A percentile compares a stretch with the other conserved stretches of the same genome.
These are phyloP conservation scores for Ernsta delagoae DNA, from an alignment of 2,888 invertebrate genomes.

Conservation along the genomic window DNA sequence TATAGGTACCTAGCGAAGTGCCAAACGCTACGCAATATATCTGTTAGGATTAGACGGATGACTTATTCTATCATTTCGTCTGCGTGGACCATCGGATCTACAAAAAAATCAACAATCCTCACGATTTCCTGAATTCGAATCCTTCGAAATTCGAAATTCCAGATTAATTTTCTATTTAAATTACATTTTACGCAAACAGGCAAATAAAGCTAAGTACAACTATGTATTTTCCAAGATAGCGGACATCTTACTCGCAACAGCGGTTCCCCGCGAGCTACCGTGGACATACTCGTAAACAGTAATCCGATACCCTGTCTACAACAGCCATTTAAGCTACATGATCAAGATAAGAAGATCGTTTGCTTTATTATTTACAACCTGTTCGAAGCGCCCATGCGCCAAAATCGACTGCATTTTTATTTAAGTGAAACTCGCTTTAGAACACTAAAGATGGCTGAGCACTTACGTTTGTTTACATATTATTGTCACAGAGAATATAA, in stretches of 20 bases:
- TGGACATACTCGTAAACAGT: slow-evolving; percentile 79
- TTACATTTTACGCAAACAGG: too few relatives aligned
- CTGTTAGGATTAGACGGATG: too few relatives aligned
- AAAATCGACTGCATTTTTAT: slow-evolving; percentile 57
- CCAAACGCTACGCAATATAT: too few relatives aligned
- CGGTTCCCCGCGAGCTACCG: slow-evolving; percentile 58
- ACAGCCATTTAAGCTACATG: slow-evolving; percentile 70
- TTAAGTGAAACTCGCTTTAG: slow-evolving; percentile 61
- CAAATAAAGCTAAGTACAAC: neutral
- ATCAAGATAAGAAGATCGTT: slow-evolving; percentile 73
- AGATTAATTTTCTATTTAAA: too few relatives aligned
- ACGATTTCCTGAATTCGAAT: too few relatives aligned
- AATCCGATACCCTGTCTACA: slow-evolving; percentile 75
- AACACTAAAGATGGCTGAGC: slow-evolving; percentile 31
- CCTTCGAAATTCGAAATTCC: too few relatives aligned
- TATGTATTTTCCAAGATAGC: slow-evolving; percentile 47
- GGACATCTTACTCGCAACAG: slow-evolving; percentile 71
- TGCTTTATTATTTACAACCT: slow-evolving; percentile 74
- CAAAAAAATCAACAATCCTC: too few relatives aligned
- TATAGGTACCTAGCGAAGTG: too few relatives aligned
- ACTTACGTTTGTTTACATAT: slow-evolving; percentile 1
- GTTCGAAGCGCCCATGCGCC: slow-evolving; percentile 55
- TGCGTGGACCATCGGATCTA: too few relatives aligned
- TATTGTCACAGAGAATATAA: neutral
- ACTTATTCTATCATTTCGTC: too few relatives aligned